Conservation (phyloP, 2,797 vertebrate genomes). For the Gymnodraco acuticeps region DNA sequence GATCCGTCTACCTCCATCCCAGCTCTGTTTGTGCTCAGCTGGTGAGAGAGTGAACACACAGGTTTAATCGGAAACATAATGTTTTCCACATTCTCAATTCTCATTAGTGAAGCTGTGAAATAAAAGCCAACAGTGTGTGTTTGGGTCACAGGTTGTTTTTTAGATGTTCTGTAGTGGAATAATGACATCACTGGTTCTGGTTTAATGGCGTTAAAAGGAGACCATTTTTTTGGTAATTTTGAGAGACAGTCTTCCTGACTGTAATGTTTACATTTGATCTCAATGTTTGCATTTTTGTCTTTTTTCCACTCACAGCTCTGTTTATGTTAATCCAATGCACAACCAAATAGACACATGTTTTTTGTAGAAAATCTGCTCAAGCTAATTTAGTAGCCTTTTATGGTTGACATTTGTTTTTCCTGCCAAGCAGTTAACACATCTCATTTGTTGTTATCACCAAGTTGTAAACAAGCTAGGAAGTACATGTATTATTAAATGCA, state of each 20-base stretch:
- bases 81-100: not conserved
- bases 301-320: not conserved
- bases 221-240: not conserved
- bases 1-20: conserved; percentile 4
- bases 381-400: not conserved
- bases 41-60: not conserved
- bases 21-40: not conserved
- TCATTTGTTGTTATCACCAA: not conserved
- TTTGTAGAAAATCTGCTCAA: not conserved
- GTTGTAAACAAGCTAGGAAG: conserved; percentile 4
- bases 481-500: not conserved
- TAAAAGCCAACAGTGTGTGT: not conserved
- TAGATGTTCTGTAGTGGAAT: conserved; percentile 1
- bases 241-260: not conserved
- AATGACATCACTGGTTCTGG: not conserved
- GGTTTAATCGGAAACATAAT: not conserved
- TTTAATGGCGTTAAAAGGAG: not conserved
- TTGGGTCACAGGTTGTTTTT: not conserved
- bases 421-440: not conserved
- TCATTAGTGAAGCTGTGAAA: conserved; percentile 14
- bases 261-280: conserved; percentile 5
- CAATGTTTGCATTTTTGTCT: not conserved
- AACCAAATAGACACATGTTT: not conserved
- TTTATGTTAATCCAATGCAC: not conserved
- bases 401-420: not conserved